A percentile compares a stretch with the other conserved stretches of the same genome.
Conservation (phyloP, 2,888 invertebrate genomes). For the Lasioglossum oenotherae region DNA sequence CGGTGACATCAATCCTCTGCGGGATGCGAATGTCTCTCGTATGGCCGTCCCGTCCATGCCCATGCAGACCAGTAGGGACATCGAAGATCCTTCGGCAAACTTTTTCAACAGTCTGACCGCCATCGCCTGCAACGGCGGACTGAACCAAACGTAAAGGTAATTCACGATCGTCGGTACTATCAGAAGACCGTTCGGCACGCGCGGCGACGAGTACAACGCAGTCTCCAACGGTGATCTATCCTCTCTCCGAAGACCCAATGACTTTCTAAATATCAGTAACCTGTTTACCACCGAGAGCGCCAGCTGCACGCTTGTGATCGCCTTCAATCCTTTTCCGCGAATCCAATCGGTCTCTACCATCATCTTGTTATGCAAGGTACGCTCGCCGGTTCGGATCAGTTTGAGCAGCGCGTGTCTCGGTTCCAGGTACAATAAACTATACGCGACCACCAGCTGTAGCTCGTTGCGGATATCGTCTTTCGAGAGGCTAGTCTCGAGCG, state of each 20-base stretch:
- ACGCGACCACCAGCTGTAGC: conserved; percentile 80
- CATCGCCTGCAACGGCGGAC: conserved; percentile 86
- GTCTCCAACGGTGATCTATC: conserved; percentile 82
- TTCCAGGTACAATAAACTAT: conserved; percentile 81
- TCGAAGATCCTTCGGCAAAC: conserved; percentile 86
- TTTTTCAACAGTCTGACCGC: conserved; percentile 86
- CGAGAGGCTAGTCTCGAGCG: conserved; percentile 77
- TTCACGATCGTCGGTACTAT: conserved; percentile 86
- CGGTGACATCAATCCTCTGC: conserved; percentile 84
- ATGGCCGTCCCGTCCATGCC: conserved; percentile 87
- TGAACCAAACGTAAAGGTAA: conserved; percentile 87
- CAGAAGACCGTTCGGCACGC: conserved; percentile 81
- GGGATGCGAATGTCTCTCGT: conserved; percentile 86
- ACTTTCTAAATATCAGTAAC: conserved; percentile 81
- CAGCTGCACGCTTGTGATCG: conserved; percentile 82
- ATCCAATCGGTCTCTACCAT: conserved; percentile 83
- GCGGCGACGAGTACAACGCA: conserved; percentile 83
- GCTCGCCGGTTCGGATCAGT: conserved; percentile 81
- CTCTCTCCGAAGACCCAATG: conserved; percentile 76
- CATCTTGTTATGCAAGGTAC: conserved; percentile 81
- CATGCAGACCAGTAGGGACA: conserved; percentile 87
- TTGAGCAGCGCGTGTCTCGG: conserved; percentile 82
- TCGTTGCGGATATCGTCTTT: conserved; percentile 81
- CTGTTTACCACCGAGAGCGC: conserved; percentile 83
- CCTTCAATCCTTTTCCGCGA: conserved; percentile 82